Conservation (phyloP, 2,888 invertebrate genomes). For the Euplagia quadripunctaria region DNA sequence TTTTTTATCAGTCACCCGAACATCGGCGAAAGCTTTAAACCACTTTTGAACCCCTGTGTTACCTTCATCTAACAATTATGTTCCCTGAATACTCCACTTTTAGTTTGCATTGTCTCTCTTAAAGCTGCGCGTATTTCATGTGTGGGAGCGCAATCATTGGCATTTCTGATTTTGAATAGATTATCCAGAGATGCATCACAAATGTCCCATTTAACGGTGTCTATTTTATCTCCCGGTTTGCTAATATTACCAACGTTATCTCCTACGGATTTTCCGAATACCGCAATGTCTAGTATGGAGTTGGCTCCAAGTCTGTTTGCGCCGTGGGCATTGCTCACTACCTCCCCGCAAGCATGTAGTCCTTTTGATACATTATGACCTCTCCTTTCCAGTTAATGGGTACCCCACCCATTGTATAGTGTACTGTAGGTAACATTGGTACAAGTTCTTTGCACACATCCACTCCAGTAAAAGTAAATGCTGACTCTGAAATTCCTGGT, state of each 20-base stretch:
- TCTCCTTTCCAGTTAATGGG: conserved; percentile 99
- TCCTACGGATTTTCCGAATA: conserved; percentile 98
- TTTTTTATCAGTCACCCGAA: conserved; percentile 91
- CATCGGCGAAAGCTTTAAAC: conserved; percentile 91
- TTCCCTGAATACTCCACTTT: conserved; percentile 99
- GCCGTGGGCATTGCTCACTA: conserved; percentile 97
- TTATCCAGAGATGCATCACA: conserved; percentile 96
- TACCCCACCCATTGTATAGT: conserved; percentile 99
- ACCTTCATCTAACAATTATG: conserved; percentile 94
- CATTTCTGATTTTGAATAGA: conserved; percentile 92
- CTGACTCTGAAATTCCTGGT: conserved; percentile 99
- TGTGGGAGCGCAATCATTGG: conserved; percentile 91
- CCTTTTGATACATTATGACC: conserved; percentile 90
- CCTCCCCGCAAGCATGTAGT: conserved; percentile 97
- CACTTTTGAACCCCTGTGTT: conserved; percentile 90
- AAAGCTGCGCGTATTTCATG: conserved; percentile 94
- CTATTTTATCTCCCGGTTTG: conserved; percentile 94
- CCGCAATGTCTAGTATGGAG: conserved; percentile 98
- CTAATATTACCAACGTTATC: conserved; percentile 92
- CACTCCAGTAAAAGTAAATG: conserved; percentile 98
- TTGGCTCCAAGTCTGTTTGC: conserved; percentile 99
- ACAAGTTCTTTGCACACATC: conserved; percentile 99
- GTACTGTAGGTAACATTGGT: conserved; percentile 99
- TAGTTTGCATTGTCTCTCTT: conserved; percentile 98
- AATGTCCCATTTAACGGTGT: conserved; percentile 90